Evolutionary conservation across 1,140 invertebrate genomes (phyloP).

Genomic region (Cotesia chilonis): DNA sequence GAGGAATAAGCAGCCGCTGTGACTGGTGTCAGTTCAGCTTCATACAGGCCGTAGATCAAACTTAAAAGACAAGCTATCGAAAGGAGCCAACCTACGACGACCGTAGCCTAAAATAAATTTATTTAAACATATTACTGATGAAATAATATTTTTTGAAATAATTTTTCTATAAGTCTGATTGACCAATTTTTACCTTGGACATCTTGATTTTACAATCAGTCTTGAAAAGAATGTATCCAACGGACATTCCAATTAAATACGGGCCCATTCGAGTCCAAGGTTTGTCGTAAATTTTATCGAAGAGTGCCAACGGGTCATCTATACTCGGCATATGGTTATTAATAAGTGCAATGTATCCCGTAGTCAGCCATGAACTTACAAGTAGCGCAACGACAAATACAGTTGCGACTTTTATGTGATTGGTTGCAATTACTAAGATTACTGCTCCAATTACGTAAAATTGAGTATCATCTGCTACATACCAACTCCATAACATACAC

Average conservation of each 20-base stretch:
- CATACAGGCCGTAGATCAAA: constrained; percentile 81
- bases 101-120: constrained; percentile 66
- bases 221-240: constrained; percentile 83
- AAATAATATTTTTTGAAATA: neutral
- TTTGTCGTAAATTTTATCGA: constrained; percentile 89
- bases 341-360: constrained; percentile 79
- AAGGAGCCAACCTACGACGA: constrained; percentile 75
- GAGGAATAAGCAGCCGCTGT: constrained; percentile 83
- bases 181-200: constrained; percentile 69
- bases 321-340: constrained; percentile 82
- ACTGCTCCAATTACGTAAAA: constrained; percentile 84
- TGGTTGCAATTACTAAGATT: constrained; percentile 78
- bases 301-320: constrained; percentile 82
- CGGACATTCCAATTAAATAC: constrained; percentile 84
- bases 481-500: constrained; percentile 92
- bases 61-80: constrained; percentile 73
- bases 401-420: constrained; percentile 78
- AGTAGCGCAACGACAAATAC: constrained; percentile 72
- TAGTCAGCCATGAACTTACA: constrained; percentile 79
- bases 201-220: constrained; percentile 82
- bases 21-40: constrained; percentile 73
- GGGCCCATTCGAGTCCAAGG: constrained; percentile 85
- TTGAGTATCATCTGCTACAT: constrained; percentile 85
- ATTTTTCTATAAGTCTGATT: neutral
- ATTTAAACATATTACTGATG: constrained; percentile 27